A percentile compares a stretch with the other conserved stretches of the same genome.
Evolutionary conservation across 2,888 invertebrate species (phyloP).

Genomic region (Galeopsomyia nigrocyanea): DNA sequence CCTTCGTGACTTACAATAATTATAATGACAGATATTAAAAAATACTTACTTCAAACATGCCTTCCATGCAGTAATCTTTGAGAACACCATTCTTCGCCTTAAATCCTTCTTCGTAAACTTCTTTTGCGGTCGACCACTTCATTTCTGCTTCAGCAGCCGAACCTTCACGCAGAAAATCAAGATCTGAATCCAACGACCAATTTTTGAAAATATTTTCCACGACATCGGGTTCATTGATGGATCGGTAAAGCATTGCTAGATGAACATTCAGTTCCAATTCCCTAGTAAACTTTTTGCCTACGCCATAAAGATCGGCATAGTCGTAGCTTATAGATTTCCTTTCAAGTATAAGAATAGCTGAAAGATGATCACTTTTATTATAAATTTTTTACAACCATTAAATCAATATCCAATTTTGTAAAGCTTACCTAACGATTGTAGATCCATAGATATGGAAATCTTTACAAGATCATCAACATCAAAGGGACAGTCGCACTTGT

Average conservation of each 20-base stretch:
- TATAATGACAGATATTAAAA: not conserved
- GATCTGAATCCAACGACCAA: not conserved
- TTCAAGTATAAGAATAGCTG: conserved; percentile 73
- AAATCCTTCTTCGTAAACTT: conserved; percentile 54
- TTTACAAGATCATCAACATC: conserved; percentile 66
- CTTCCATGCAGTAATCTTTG: conserved; percentile 67
- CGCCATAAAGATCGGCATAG: not conserved
- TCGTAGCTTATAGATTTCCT: conserved; percentile 61
- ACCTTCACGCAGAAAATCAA: conserved; percentile 53
- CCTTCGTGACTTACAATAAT: no score
- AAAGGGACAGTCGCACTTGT: conserved; percentile 52
- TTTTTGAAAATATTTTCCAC: conserved; percentile 73
- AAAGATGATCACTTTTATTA: conserved; percentile 7
- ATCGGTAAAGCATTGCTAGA: conserved; percentile 74
- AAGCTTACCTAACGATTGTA: conserved; percentile 63
- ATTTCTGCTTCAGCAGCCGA: conserved; percentile 62
- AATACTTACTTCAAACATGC: conserved; percentile 25
- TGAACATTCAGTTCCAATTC: conserved; percentile 67
- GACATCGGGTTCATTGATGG: conserved; percentile 75
- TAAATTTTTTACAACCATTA: not conserved
- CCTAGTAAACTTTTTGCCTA: not conserved
- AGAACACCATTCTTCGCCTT: conserved; percentile 50
- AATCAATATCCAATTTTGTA: not conserved
- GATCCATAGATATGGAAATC: conserved; percentile 68
- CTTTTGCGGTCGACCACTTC: conserved; percentile 59